These are phyloP conservation scores for Morone chrysops DNA, from an alignment of 2,113 vertebrate genomes.

Conservation along the genomic window DNA sequence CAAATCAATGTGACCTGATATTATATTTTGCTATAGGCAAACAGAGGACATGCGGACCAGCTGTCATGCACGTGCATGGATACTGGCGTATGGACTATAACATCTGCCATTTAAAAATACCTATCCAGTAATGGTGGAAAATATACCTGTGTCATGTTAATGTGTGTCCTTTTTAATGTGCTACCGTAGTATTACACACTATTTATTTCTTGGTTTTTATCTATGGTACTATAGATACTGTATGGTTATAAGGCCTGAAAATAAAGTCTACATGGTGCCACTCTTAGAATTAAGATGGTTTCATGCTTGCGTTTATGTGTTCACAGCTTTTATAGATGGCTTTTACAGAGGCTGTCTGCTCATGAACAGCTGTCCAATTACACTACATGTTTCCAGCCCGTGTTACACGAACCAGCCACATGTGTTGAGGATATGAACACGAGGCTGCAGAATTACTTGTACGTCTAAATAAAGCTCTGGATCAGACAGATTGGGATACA, in stretches of 20 bases:
- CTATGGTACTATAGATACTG: slow-evolving; percentile 73
- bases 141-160: slow-evolving; percentile 48
- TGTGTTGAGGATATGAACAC: too few species aligned
- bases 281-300: slow-evolving; percentile 34
- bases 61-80: slow-evolving; percentile 50
- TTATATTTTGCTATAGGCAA: slow-evolving; percentile 30
- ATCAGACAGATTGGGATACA: not conserved
- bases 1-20: slow-evolving; percentile 63
- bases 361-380: not conserved
- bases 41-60: slow-evolving; percentile 25
- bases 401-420: not conserved
- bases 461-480: not conserved
- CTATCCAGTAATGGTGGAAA: slow-evolving; percentile 35
- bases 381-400: not conserved
- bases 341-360: not conserved
- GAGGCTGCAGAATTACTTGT: not conserved
- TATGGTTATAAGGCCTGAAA: slow-evolving; percentile 68
- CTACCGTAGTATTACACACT: slow-evolving; percentile 72
- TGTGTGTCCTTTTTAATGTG: slow-evolving; percentile 76
- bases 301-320: slow-evolving; percentile 25
- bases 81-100: slow-evolving; percentile 11
- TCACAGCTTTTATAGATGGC: not conserved
- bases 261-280: slow-evolving; percentile 78
- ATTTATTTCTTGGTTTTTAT: slow-evolving; percentile 76
- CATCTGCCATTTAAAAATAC: slow-evolving; percentile 52